These are phyloP conservation scores for Miltochrista miniata DNA, from an alignment of 2,888 invertebrate species.

Conservation along the genomic window DNA sequence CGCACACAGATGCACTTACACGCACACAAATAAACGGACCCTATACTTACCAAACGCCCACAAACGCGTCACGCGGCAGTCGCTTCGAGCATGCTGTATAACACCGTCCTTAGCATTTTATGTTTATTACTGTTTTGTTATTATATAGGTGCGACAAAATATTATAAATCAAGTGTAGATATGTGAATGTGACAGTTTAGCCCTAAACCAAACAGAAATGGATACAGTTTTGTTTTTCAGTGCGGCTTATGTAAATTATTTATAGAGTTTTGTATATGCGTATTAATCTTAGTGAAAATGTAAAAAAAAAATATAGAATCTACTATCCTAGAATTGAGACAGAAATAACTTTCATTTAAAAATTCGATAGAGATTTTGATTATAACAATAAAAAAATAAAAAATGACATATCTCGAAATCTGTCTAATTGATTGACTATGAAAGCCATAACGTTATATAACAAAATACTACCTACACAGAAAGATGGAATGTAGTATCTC, in stretches of 20 bases:
- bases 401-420: too few relatives aligned
- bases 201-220: slow-evolving; percentile 9
- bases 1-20: slow-evolving; percentile 52
- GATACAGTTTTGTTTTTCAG: slow-evolving; percentile 32
- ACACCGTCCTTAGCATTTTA: slow-evolving; percentile 33
- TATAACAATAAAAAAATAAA: too few relatives aligned
- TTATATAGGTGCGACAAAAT: slow-evolving; percentile 5
- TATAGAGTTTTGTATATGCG: too few relatives aligned
- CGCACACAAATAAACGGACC: slow-evolving; percentile 42
- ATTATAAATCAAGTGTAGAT: slow-evolving; percentile 5
- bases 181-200: slow-evolving; percentile 6
- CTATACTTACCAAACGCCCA: slow-evolving; percentile 35
- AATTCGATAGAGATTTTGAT: too few relatives aligned
- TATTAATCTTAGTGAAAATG: too few relatives aligned
- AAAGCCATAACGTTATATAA: too few relatives aligned
- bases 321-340: too few relatives aligned
- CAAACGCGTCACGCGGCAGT: slow-evolving; percentile 35
- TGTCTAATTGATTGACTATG: too few relatives aligned
- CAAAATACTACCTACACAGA: too few relatives aligned
- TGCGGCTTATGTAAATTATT: slow-evolving; percentile 5
- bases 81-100: slow-evolving; percentile 38
- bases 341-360: too few relatives aligned
- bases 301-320: too few relatives aligned
- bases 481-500: too few relatives aligned
- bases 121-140: slow-evolving; percentile 22